These are phyloP conservation scores for Conus canariensis DNA, from an alignment of 2,888 invertebrate species.

Conservation along the genomic window DNA sequence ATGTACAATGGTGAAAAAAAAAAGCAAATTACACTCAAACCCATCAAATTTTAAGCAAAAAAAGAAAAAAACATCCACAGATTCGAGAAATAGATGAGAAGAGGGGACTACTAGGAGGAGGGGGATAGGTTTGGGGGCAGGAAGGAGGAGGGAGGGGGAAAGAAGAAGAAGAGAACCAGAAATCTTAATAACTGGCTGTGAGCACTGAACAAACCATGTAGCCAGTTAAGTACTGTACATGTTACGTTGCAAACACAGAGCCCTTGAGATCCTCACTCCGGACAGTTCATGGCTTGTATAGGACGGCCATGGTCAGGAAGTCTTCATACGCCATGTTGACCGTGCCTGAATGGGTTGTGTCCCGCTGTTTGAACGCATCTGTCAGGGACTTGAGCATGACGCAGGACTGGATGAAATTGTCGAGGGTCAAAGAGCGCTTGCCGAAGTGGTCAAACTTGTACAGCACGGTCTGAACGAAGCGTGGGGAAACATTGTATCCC, in stretches of 20 bases:
- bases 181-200: neutral
- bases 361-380: slow-evolving; percentile 90
- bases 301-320: slow-evolving; percentile 89
- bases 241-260: too few relatives aligned
- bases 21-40: too few relatives aligned
- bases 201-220: too few relatives aligned
- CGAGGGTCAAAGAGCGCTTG: slow-evolving; percentile 86
- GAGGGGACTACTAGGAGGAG: neutral
- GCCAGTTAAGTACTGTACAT: too few relatives aligned
- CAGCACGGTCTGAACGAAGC: slow-evolving; percentile 87
- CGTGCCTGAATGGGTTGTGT: slow-evolving; percentile 88
- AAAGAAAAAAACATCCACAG: neutral
- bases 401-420: slow-evolving; percentile 92
- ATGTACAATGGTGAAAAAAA: too few relatives aligned
- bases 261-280: too few relatives aligned
- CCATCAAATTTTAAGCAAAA: too few relatives aligned
- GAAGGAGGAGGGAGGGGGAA: neutral
- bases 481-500: slow-evolving; percentile 91
- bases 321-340: slow-evolving; percentile 95
- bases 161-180: neutral
- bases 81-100: neutral
- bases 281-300: slow-evolving; percentile 59
- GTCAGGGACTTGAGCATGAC: slow-evolving; percentile 88
- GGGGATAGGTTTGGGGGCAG: neutral
- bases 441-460: slow-evolving; percentile 84